Conservation (phyloP, 2,797 vertebrate species). For the Avahi laniger region DNA sequence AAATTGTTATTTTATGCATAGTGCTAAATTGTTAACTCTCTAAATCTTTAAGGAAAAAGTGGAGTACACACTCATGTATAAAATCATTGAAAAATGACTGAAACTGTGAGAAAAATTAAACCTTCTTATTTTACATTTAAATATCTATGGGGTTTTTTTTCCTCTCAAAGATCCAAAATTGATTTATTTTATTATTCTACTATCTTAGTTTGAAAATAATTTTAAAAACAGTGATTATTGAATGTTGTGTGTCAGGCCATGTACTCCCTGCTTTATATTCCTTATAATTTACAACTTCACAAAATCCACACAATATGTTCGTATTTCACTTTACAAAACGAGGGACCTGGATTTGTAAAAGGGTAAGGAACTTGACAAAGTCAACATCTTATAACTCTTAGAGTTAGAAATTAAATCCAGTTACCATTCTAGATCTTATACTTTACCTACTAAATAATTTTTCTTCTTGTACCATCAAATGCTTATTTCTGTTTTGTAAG, state of each 20-base stretch:
- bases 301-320: neutral
- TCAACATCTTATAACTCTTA: neutral
- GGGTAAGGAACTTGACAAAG: neutral
- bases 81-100: neutral
- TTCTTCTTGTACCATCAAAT: neutral
- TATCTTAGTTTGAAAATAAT: neutral
- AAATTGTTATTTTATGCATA: slow-evolving; percentile 1
- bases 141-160: neutral
- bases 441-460: neutral
- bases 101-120: neutral
- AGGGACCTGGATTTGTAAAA: neutral
- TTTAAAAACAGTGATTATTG: neutral
- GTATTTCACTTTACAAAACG: neutral
- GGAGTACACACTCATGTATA: neutral
- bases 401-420: neutral
- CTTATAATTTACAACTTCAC: neutral
- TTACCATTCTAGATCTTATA: neutral
- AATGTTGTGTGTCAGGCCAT: neutral
- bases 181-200: neutral
- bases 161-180: neutral
- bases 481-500: neutral
- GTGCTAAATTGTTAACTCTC: neutral
- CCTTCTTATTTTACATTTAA: neutral
- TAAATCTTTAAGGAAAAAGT: slow-evolving; percentile 6
- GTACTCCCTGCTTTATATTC: neutral